Evolutionary conservation across 2,888 invertebrate species (phyloP), one percentile per base, ranked within the genome.

Genomic region (Yponomeuta cagnagella): DNA sequence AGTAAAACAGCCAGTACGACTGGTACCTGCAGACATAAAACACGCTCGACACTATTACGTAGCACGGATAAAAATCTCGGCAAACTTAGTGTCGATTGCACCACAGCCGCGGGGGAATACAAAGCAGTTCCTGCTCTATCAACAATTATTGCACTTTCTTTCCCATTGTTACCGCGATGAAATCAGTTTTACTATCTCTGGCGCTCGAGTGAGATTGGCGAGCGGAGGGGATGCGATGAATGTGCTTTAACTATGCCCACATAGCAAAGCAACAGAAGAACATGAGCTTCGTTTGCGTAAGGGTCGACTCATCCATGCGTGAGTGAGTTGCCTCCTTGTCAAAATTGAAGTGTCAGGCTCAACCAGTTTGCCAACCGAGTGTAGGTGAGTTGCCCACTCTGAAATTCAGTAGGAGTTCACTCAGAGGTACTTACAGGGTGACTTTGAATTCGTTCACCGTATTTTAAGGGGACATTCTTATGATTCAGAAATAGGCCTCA

Each of bases 91-190:
- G 52, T n/a, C n/a, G 23, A 48, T 43, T 52, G 30, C 69, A 63
- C 72, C 73, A 67, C n/a, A 37, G 37, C 68, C n/a, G 31, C 52
- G 31, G 10, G 58, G 78, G 74, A 78, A 77, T 77, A 73, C 75
- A 77, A 76, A 80, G 75, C 77, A 79, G 81, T 85, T 84, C 70
- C 85, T 86, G 84, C 81, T 86, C 83, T 78, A 92, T 86, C 83
- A 89, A 83, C 89, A 87, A 83, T 91, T 93, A 87, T 82, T 87
- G 86, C 88, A 90, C 86, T 69, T 89, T 83, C 89, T 85, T 83
- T 92, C 88, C 85, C 84, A 88, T 88, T 90, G 85, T 89, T 87
- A 84, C 80, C 80, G 81, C 86, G 86, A 84, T 88, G 84, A 82
- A 89, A 86, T 84, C 86, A 86, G 83, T 87, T 82, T 88, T 87